Evolutionary conservation across 2,113 vertebrate genomes (phyloP), one percentile per base, ranked within the genome.

Genomic region (Chlamydotis undulata): DNA sequence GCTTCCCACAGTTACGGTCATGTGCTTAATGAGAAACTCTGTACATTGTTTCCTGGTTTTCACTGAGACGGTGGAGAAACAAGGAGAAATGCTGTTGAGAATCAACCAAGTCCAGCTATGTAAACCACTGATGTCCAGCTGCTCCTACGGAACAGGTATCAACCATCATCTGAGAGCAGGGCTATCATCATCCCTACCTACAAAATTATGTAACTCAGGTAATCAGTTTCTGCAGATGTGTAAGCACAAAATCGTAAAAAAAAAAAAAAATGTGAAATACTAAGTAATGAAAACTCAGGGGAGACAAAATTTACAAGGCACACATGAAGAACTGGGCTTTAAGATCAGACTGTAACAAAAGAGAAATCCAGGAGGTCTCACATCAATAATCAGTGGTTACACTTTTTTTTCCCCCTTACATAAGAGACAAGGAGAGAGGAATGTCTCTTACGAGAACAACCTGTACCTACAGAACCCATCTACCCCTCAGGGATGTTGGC

Each of bases 321-420:
- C 10, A 7, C 1, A 0, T 11, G 9, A 28, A 68, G 12, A 90
- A 53, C 0, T 2, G 11, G 29, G 28, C 8, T 3, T 0, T 16
- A 50, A 64, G 23, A 59, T 45, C 49, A 65, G 29, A 71, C 41
- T 41, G 19, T 29, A 35, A 3, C 18, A 56, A 41, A 9, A 39
- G 69, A 68, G 19, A 76, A 78, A 47, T 16, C 12, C 19, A 67
- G 10, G 21, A 55, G 25, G 26, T 6, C 33, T 53, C 55, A 9
- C 3, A 5, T 22, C 29, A 76, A 0, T 21, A 12, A 52, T 8
- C 22, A 21, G 19, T 17, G 8, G 22, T 70, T 59, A 47, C 0
- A 0, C 23, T 14, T 31, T 19, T 49, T 37, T 68, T 45, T 69
- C 35, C 35, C 35, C 35, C 37, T 18, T 23, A 43, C 9, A 3